phyloP scores from a whole-genome alignment of 2,113 vertebrate species.

The Seriola quinqueradiata region DNA sequence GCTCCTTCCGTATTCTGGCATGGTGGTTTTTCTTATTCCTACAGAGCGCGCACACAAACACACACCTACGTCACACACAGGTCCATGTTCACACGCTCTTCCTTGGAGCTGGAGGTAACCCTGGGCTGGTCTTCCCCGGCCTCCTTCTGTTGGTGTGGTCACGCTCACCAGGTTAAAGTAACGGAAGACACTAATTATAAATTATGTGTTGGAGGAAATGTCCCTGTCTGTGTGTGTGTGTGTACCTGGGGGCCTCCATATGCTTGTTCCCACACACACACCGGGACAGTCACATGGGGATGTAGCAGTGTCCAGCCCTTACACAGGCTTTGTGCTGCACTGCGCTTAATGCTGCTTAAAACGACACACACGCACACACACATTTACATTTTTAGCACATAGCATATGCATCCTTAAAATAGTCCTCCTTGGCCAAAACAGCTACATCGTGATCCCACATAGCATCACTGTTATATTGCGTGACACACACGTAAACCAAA shows the following conservation, averaged over 20 bases:
- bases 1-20: not conserved
- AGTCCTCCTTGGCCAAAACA: not conserved
- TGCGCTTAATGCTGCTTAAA: slow-evolving; percentile 3
- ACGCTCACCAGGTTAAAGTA: slow-evolving; percentile 51
- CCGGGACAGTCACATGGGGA: slow-evolving; percentile 54
- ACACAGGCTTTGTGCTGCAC: slow-evolving; percentile 27
- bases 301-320: slow-evolving; percentile 34
- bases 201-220: slow-evolving; percentile 27
- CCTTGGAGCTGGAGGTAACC: slow-evolving; percentile 43
- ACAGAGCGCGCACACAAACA: not conserved
- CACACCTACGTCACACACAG: slow-evolving; percentile 27
- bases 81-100: slow-evolving; percentile 44
- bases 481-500: not conserved
- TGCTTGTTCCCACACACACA: slow-evolving; percentile 68
- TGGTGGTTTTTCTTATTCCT: slow-evolving; percentile 6
- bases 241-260: slow-evolving; percentile 64
- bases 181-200: slow-evolving; percentile 64
- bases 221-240: not conserved
- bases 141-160: slow-evolving; percentile 42
- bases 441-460: slow-evolving; percentile 11
- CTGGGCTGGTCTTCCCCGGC: slow-evolving; percentile 59
- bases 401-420: slow-evolving; percentile 50
- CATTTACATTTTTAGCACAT: slow-evolving; percentile 26
- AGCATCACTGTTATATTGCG: not conserved
- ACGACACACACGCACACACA: not conserved